Conservation (phyloP, 2,113 vertebrate genomes). For the Corythoichthys haematopterus region DNA sequence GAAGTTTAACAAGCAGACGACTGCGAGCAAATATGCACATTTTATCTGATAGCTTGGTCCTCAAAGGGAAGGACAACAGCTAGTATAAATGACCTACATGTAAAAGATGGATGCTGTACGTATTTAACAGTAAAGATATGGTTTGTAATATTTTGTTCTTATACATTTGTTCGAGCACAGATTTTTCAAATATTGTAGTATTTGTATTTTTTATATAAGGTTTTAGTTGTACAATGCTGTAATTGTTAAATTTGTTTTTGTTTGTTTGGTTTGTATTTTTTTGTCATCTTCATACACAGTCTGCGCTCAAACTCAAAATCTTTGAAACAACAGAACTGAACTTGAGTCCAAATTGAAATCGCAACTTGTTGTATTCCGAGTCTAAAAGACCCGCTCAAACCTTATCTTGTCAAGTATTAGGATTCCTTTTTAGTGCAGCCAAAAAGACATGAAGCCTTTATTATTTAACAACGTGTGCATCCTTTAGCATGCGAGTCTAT, state of each 20-base stretch:
- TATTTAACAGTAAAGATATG: too few species aligned
- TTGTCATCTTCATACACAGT: not conserved
- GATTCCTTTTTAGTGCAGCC: not conserved
- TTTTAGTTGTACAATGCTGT: too few species aligned
- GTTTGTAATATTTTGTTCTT: not conserved
- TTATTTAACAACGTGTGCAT: slow-evolving; percentile 7
- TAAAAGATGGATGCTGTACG: too few species aligned
- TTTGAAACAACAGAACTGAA: not conserved
- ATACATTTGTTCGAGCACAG: not conserved
- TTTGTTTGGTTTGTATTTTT: not conserved
- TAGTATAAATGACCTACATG: too few species aligned
- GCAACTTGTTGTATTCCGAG: not conserved
- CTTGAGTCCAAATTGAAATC: not conserved
- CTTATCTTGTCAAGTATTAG: not conserved
- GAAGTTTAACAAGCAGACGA: not conserved
- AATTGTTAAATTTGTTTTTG: too few species aligned
- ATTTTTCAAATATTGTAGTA: not conserved
- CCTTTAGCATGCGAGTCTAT: not conserved
- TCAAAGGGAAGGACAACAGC: too few species aligned
- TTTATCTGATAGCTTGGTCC: not conserved
- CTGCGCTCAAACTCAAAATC: not conserved
- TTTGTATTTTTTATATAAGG: not conserved
- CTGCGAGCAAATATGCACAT: not conserved
- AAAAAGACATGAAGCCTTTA: not conserved
- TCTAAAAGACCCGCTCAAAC: not conserved